These are phyloP conservation scores for Drosophila anomalipes DNA, from an alignment of 2,888 invertebrate species.

Conservation along the genomic window DNA sequence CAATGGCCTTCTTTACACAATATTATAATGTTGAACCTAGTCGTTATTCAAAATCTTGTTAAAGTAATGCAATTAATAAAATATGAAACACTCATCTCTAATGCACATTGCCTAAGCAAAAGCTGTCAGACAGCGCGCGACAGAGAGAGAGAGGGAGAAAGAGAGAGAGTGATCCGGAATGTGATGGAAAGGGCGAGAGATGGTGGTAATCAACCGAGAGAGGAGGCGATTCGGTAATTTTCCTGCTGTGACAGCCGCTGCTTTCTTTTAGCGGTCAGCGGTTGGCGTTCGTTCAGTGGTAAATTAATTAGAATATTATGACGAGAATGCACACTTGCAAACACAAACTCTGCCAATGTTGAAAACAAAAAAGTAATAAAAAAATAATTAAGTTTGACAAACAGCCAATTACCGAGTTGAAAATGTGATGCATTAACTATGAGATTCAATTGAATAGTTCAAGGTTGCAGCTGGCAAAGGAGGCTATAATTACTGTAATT, in stretches of 20 bases:
- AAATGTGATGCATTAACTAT: conserved; percentile 4
- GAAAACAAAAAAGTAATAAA: neutral
- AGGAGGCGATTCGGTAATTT: neutral
- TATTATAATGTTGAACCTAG: neutral
- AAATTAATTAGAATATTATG: conserved; percentile 43
- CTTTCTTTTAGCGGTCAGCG: conserved; percentile 3
- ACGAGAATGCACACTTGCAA: neutral
- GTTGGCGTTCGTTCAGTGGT: conserved; percentile 13
- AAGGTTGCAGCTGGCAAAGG: neutral
- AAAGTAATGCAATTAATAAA: neutral
- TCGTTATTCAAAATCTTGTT: neutral
- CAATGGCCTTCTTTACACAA: neutral
- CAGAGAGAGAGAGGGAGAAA: neutral
- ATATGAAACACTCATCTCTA: conserved; percentile 19
- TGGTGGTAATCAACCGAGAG: neutral
- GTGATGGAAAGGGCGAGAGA: neutral
- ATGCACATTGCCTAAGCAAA: conserved; percentile 4
- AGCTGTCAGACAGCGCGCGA: neutral
- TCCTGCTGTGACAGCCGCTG: conserved; percentile 16
- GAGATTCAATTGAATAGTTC: conserved; percentile 45
- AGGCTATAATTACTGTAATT: neutral
- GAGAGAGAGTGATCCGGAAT: neutral
- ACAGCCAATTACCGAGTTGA: conserved; percentile 3
- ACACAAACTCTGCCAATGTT: conserved; percentile 15
- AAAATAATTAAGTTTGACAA: conserved; percentile 17